Conservation (phyloP, 2,113 vertebrate genomes). For the Lagopus leucura region DNA sequence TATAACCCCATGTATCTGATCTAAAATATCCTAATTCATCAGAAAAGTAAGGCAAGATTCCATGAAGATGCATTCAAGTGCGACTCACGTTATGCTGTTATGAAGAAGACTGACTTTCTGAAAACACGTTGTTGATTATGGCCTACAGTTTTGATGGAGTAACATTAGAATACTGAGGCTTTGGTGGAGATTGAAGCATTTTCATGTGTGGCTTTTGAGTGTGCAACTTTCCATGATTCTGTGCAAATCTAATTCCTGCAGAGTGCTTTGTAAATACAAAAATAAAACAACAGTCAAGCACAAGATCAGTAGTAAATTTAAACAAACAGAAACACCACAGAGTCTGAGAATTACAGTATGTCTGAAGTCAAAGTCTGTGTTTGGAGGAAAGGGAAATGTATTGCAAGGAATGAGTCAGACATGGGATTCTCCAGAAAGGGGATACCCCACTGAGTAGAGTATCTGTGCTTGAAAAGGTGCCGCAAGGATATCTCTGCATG, state of each 20-base stretch:
- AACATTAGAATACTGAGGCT: conserved; percentile 37
- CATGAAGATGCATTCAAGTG: conserved; percentile 4
- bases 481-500: background rate
- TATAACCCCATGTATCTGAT: conserved; percentile 25
- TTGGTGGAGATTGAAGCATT: conserved; percentile 3
- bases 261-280: background rate
- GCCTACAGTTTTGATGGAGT: conserved; percentile 34
- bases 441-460: background rate
- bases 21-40: conserved; percentile 28
- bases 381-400: background rate
- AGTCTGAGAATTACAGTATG: background rate
- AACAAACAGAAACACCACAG: background rate
- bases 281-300: background rate
- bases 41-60: conserved; percentile 46
- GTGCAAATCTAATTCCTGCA: conserved; percentile 15
- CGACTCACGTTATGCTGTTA: conserved; percentile 45
- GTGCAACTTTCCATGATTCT: background rate
- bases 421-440: background rate
- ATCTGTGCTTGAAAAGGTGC: background rate
- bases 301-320: background rate
- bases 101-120: conserved; percentile 52
- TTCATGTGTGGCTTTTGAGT: background rate
- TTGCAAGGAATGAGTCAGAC: background rate
- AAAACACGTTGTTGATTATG: conserved; percentile 44
- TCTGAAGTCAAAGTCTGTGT: background rate